Base-by-base conservation (phyloP, 30 jellyfish, hydroid and myxozoan genomes). In the Aurelia sp. region DNA sequence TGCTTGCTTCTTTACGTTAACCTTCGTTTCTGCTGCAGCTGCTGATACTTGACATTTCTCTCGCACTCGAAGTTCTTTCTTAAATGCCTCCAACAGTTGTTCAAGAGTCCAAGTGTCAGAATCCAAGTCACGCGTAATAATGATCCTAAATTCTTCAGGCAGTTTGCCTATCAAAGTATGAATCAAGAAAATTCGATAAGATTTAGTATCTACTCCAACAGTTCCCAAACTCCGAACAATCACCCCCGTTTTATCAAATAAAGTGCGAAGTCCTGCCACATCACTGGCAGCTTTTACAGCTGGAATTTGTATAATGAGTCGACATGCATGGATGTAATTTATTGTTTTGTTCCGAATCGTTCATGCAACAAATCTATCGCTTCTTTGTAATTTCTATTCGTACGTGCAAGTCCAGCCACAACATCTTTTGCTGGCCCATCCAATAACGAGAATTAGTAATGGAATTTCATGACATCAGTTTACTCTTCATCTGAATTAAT, bases 221-320 rank as follows among this genome's bases (percentile, higher is more conserved):
- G 76, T 44, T 61, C 50, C 78, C 30, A 74, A 38, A 74, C 86
- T 74, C 4, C 86, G 12, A 52, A 74, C 63, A 53, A 77, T 38
- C 20, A 35, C 78, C 44, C 58, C 88, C 10, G 76, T 77, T 60
- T 41, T 77, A 18, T 77, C 88, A 61, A 55, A 77, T 6, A 77
- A 38, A 31, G 79, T 3, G 20, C 88, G 76, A 33, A 77, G 63
- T 16, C 79, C 52, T 10, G 16, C 44, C 4, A 77, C 19, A 77
- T 63, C 88, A 61, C 72, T 60, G 53, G 53, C 33, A 38, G 63
- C 16, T 30, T 24, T 24, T 13, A 77, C 73, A 3, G 62, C 62
- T 33, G 88, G 27, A 63, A 61, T 4, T 33, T 55, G 33, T 19
- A 58, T 6, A 77, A 64, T 5, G 80, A 4, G 16, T 58, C 62